Base-by-base conservation (phyloP, 2,797 vertebrate genomes). In the Cynopterus sphinx region DNA sequence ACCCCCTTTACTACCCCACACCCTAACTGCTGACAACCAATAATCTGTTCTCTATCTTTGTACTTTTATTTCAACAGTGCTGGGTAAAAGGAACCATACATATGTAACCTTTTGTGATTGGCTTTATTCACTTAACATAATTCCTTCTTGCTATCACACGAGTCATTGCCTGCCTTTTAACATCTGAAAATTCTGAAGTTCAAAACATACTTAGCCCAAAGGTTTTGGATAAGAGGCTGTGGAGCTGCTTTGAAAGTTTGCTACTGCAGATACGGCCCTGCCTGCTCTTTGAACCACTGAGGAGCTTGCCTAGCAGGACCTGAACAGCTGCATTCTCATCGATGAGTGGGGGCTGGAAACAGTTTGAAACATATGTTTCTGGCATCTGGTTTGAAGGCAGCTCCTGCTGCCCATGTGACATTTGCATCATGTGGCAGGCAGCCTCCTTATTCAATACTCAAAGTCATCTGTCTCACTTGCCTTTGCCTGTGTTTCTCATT, bases 161-260 rank as follows among this genome's bases (percentile, higher is more conserved):
- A 61, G 41, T 91, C 61, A 73, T 22, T 39, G 43, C 2, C 7
- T 36, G n/a, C 19, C 49, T 95, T 73, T 71, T 86, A 43, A 81
- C n/a, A 49, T 55, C 46, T 46, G 36, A 94, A 95, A 63, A 59
- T 55, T 78, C 39, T 78, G 16, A 83, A 39, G 67, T 63, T 28
- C n/a, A 46, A 82, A 73, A 57, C 5, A 24, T 9, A 49, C 28
- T n/a, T 43, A 39, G 39, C 9, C 3, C 26, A 8, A 21, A 90
- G 19, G 39, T 74, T 86, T 65, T 63, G 77, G 61, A 13, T 24
- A 21, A 51, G 51, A 53, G 78, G 1, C 85, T 28, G 1, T 84
- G 15, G 43, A 41, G 22, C 7, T 87, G 4, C n/a, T 24, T 10
- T 15, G 53, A 87, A 21, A 5, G 4, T 49, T 33, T 81, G 11